Base-by-base conservation (phyloP, 2,113 vertebrate species). In the Okapia johnstoni region DNA sequence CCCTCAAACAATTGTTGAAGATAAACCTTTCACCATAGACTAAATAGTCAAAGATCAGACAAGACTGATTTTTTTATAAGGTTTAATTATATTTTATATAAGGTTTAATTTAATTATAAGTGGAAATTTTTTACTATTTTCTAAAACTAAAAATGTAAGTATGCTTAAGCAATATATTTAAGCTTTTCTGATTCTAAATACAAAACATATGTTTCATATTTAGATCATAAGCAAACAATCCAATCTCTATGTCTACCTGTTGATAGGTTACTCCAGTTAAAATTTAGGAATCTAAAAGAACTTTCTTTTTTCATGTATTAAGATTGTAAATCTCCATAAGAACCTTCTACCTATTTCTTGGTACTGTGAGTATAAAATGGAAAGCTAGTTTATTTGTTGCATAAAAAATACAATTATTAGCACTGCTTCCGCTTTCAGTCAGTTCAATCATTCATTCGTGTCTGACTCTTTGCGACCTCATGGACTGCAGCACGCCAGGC, bases 21-120 rank as follows among this genome's bases (percentile, higher is more conserved):
- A 14, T 40, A 76, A 89, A 52, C 10, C 21, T 77, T 76, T 89
- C 76, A 76, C 26, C 10, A 50, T 36, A 85, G 23, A 50, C n/a
- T 73, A 58, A 63, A 76, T 46, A 81, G 60, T 63, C 70, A 81
- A 52, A 12, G 11, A 88, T 61, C 16, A 81, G 58, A 60, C 40
- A 95, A 94, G 26, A 89, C 21, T 88, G 14, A 28, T 61, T 70
- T 96, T 85, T 54, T 93, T 54, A 85, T 48, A 83, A 94, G 85
- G 8, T n/a, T 86, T 58, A 93, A n/a, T 54, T 86, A 36, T 70
- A 70, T 61, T 96, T 86, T 54, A 95, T 54, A 66, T 48, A 70
- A 94, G 73, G 7, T 30, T 76, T 58, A 95, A 19, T 58, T 86
- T 70, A 66, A 70, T 66, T 36, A 9, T 77, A 77, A 54, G 36